phyloP scores from a whole-genome alignment of 2,888 invertebrate genomes.

The Camponotus fellah region DNA sequence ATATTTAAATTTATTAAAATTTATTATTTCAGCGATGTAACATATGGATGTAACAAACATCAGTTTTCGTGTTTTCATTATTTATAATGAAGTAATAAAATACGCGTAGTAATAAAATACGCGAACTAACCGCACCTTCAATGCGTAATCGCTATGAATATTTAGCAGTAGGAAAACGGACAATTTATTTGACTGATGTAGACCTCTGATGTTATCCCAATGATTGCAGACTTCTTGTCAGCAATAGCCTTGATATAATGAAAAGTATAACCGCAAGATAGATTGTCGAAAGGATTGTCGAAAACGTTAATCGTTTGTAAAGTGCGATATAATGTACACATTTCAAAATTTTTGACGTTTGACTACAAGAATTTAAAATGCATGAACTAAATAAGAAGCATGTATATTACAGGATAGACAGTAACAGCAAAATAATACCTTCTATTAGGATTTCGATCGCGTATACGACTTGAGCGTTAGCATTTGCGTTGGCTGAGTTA shows the following conservation, averaged over 20 bases:
- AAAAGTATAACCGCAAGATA: neutral
- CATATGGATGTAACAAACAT: neutral
- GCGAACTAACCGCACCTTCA: neutral
- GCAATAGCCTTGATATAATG: neutral
- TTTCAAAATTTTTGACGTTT: neutral
- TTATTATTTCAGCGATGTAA: slow-evolving; percentile 22
- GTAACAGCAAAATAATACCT: slow-evolving; percentile 15
- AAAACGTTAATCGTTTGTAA: slow-evolving; percentile 5
- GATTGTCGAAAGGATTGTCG: neutral
- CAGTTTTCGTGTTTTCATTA: neutral
- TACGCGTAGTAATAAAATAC: neutral
- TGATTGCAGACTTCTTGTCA: slow-evolving; percentile 18
- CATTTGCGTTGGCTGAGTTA: neutral
- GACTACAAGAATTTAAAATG: neutral
- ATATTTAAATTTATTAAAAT: slow-evolving; percentile 16
- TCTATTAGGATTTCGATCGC: neutral
- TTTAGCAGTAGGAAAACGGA: slow-evolving; percentile 14
- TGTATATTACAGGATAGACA: neutral
- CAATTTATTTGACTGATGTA: slow-evolving; percentile 19
- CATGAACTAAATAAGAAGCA: neutral
- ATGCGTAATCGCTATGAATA: slow-evolving; percentile 33
- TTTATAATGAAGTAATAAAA: slow-evolving; percentile 10
- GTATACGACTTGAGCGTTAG: neutral
- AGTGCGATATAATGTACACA: neutral
- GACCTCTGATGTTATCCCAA: slow-evolving; percentile 13